Base-by-base conservation (phyloP, 2,113 vertebrate species). In the Nycticryphes semicollaris region DNA sequence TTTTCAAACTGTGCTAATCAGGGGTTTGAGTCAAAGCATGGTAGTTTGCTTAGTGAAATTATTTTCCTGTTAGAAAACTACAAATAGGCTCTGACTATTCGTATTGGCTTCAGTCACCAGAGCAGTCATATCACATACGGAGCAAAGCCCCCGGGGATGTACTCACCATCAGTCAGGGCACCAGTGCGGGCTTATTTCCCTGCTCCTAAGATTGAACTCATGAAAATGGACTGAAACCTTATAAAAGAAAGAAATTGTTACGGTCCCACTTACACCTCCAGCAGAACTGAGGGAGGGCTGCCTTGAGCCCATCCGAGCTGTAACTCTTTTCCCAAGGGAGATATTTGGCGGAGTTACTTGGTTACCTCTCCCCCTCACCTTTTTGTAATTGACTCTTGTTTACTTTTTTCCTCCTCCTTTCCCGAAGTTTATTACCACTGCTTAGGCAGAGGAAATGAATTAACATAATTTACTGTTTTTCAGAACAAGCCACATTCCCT, bases 401-500 rank as follows among this genome's bases (percentile, higher is more conserved):
- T 97, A 91, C 91, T 94, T 97, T 96, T 97, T 94, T 48, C 85
- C 95, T 90, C 98, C 95, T 91, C 94, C 80, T 83, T 96, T 84
- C 97, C 97, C 92, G n/a, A 88, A 94, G 87, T 98, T 98, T 98
- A 98, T 98, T 97, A 97, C 96, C 91, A 64, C 84, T 97, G 96
- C 98, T 98, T 98, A 98, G 98, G 95, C 92, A 95, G 98, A 98
- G 98, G 98, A 98, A 98, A 98, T 98, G 97, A 98, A 98, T 99
- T 98, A 98, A 97, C 98, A 98, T 98, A 98, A 99, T 98, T 98
- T 98, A 98, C 98, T 98, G 98, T 80, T 95, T 98, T 98, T 98
- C 97, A 97, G 98, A 98, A 89, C 92, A 83, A 70, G 97, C 94
- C 95, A 79, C 97, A 97, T 96, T 96, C 95, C 86, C 69, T 39